Percentiles rank a stretch among this genome's conserved stretches.
Conservation (phyloP, 2,113 vertebrate species). For the Cisticola juncidis region DNA sequence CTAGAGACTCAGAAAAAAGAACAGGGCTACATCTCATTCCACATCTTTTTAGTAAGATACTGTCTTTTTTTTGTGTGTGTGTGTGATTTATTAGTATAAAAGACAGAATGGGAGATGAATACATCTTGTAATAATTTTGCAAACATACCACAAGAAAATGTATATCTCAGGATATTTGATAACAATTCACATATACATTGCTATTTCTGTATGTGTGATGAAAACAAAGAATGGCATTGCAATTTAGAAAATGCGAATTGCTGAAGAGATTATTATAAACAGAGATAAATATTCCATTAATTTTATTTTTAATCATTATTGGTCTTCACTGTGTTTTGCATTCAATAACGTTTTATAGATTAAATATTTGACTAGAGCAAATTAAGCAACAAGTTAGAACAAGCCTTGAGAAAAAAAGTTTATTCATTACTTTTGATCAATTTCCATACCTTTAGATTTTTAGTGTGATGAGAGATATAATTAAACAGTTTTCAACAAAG, state of each 20-base stretch:
- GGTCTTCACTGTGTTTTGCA: background rate
- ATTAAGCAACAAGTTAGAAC: background rate
- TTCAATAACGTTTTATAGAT: background rate
- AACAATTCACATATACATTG: background rate
- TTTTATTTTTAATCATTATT: background rate
- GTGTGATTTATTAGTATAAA: background rate
- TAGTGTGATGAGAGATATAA: background rate
- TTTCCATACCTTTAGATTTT: conserved; percentile 14
- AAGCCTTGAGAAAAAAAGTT: background rate
- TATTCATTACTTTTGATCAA: background rate
- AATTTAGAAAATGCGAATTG: background rate
- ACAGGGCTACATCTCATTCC: background rate
- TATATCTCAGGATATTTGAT: background rate
- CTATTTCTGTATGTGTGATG: background rate
- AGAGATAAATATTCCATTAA: background rate
- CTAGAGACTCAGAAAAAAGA: background rate
- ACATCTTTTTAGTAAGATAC: background rate
- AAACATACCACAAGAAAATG: background rate
- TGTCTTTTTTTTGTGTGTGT: too few species aligned
- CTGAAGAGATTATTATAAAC: background rate
- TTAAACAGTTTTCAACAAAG: background rate
- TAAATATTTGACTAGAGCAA: background rate
- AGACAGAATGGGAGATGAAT: background rate
- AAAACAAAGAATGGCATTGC: background rate
- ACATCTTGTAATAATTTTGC: background rate